Evolutionary conservation across 2,797 vertebrate genomes (phyloP), one percentile per base, ranked within the genome.

Genomic region (Syngnathus rostellatus): DNA sequence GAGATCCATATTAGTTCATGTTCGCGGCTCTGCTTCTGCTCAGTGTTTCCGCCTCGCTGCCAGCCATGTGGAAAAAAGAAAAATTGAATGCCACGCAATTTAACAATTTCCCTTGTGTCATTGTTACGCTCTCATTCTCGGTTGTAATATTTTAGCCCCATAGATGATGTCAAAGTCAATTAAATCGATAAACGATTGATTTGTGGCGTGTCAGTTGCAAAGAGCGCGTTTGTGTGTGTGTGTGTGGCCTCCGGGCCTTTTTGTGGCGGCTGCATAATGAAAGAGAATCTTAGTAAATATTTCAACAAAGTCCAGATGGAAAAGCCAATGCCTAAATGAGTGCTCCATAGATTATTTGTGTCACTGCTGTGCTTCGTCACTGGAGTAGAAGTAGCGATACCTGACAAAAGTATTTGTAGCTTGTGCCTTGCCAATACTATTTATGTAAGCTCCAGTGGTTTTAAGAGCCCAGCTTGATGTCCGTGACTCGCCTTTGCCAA

Each of bases 1-100:
- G 50, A 67, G 68, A 77, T 74, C 89, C 87, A 83, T 89, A 88
- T 89, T 89, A 85, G 87, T 82, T 83, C 78, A 89, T 91, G 89
- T 90, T 91, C 86, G 88, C 67, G 66, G 69, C 7, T 38, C 4
- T 1, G 19, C 72, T 65, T 81, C 86, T 87, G 87, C 72, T 84
- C 64, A 77, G 69, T 64, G 74, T 90, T 80, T 77, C 46, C 65
- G 51, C 23, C n/a, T 58, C 65, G 70, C 60, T 57, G 7, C 25
- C 3, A 37, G 64, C 69, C 68, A 76, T 72, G 62, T 75, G 40
- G 40, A 41, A 41, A 40, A 40, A 7, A 6, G 31, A 31, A 57
- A 57, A 3, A 14, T 16, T 37, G 11, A 31, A 37, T 5, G 25
- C 25, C 16, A 5, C 12, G 45, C 16, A 14, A 45, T 14, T 46